phyloP scores from a whole-genome alignment of 2,113 vertebrate genomes.

The Mungos mungo region DNA sequence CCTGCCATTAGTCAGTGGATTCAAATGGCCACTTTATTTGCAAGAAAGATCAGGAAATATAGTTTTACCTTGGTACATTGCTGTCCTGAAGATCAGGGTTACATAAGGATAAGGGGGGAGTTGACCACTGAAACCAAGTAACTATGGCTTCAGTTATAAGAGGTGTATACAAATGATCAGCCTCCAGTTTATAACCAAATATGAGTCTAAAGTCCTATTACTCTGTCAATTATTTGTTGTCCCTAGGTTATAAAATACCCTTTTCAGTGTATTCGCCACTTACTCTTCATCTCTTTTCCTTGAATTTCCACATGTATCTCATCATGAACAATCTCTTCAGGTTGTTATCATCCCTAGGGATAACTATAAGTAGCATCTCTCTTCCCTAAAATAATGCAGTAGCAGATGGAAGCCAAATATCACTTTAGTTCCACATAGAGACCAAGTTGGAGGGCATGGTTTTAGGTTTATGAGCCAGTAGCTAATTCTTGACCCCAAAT shows the following conservation, averaged over 20 bases:
- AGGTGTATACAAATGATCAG: background rate
- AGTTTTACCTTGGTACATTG: background rate
- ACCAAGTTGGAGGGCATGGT: background rate
- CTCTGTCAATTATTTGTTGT: background rate
- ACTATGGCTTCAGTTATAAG: background rate
- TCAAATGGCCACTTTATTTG: background rate
- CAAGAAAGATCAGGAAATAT: background rate
- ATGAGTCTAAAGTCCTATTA: background rate
- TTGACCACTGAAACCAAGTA: background rate
- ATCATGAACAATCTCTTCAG: conserved; percentile 10
- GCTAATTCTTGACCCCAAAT: background rate
- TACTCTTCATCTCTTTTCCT: background rate
- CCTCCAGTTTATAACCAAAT: background rate
- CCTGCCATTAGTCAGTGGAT: background rate
- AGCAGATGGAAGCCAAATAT: background rate
- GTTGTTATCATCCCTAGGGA: background rate
- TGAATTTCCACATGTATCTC: background rate
- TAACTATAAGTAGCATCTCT: background rate
- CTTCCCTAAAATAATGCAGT: background rate
- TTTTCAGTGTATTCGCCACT: background rate
- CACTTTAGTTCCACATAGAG: background rate
- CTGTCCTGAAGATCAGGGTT: background rate
- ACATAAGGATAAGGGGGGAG: background rate
- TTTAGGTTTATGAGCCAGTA: background rate
- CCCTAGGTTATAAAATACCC: background rate